A percentile compares a stretch with the other conserved stretches of the same genome.
These are phyloP conservation scores for Pteropus alecto DNA, from an alignment of 2,113 vertebrate genomes.

Conservation along the genomic window DNA sequence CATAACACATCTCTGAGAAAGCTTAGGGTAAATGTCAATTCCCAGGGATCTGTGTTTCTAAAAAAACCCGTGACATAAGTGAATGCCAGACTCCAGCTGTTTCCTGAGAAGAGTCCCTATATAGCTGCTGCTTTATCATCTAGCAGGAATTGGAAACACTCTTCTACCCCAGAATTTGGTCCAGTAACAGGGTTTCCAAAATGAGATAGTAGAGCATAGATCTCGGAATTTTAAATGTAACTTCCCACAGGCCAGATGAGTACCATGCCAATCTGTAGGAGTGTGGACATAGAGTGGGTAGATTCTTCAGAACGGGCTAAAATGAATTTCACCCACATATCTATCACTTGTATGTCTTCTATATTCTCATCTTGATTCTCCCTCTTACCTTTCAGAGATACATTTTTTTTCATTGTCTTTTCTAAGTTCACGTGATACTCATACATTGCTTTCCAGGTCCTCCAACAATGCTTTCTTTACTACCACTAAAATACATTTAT, in stretches of 20 bases:
- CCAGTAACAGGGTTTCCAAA: not conserved
- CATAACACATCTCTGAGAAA: slow-evolving; percentile 35
- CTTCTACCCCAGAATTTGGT: not conserved
- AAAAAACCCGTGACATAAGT: slow-evolving; percentile 18
- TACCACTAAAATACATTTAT: not conserved
- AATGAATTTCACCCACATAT: not conserved
- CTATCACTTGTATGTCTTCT: not conserved
- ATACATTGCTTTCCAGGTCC: not conserved
- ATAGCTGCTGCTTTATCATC: not conserved
- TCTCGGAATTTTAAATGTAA: not conserved
- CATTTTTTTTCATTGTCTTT: not conserved
- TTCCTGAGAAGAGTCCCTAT: not conserved
- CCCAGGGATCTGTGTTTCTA: not conserved
- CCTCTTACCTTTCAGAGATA: not conserved
- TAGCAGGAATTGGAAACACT: not conserved
- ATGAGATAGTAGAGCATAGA: not conserved
- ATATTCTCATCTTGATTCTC: not conserved
- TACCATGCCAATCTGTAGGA: not conserved
- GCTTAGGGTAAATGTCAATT: slow-evolving; percentile 6
- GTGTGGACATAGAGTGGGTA: not conserved
- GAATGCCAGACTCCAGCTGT: not conserved
- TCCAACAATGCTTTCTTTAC: not conserved
- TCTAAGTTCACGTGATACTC: not conserved
- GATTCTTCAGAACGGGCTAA: not conserved
- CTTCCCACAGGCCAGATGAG: not conserved